These are phyloP conservation scores for Pteronotus mesoamericanus DNA, from an alignment of 2,797 vertebrate genomes.

Conservation along the genomic window DNA sequence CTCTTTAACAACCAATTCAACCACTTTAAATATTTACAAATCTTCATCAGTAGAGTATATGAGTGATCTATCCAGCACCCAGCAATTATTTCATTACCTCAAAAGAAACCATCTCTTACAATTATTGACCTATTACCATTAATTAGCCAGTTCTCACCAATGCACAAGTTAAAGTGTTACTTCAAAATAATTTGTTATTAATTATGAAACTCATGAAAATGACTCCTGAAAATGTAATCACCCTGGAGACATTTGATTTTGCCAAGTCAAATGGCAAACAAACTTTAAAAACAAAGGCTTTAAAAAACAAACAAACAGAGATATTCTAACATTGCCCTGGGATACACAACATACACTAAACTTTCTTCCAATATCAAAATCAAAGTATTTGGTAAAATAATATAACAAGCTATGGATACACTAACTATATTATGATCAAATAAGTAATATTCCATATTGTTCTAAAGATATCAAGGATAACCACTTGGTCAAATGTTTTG, in stretches of 20 bases:
- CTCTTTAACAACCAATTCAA: background rate
- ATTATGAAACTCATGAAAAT: background rate
- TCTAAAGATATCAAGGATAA: background rate
- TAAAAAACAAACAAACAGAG: background rate
- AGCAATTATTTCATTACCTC: background rate
- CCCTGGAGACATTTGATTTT: background rate
- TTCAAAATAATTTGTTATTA: constrained; percentile 35
- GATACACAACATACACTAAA: background rate
- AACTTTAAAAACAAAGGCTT: too few species aligned
- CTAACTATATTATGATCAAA: background rate
- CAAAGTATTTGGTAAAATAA: constrained; percentile 8
- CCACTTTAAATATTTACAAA: background rate
- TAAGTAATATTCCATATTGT: background rate
- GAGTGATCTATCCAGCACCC: background rate
- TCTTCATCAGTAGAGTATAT: background rate
- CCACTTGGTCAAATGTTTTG: constrained; percentile 1
- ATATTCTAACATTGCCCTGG: background rate
- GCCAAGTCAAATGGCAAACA: too few species aligned
- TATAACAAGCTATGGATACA: background rate
- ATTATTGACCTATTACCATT: constrained; percentile 10
- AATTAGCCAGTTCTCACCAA: background rate
- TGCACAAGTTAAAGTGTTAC: background rate
- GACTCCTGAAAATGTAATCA: background rate
- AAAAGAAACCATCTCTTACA: background rate
- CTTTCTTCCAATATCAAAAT: background rate